Conservation (phyloP, 2,113 vertebrate species). For the Brachypodius melanocephalos region DNA sequence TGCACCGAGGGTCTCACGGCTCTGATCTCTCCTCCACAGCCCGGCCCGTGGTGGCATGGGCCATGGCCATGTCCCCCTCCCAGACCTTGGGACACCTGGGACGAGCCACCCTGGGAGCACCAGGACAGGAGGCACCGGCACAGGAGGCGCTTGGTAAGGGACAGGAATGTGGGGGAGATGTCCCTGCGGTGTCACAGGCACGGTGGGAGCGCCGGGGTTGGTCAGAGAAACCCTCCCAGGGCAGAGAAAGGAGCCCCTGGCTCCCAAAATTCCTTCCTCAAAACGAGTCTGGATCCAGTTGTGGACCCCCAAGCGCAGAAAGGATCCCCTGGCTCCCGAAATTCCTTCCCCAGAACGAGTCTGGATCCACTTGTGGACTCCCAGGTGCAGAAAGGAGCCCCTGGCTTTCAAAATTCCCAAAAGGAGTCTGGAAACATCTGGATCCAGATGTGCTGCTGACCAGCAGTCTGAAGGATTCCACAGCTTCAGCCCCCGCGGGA, state of each 20-base stretch:
- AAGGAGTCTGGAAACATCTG: neutral
- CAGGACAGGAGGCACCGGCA: accelerated
- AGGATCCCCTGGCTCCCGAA: neutral
- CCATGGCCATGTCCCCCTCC: accelerated
- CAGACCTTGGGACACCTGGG: accelerated
- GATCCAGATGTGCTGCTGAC: neutral
- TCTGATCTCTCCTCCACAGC: neutral
- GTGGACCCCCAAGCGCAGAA: neutral
- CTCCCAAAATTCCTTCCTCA: neutral
- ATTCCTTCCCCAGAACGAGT: neutral
- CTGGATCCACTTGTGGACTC: neutral
- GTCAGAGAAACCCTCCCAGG: neutral
- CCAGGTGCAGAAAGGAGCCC: neutral
- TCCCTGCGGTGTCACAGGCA: neutral
- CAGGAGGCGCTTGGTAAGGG: neutral
- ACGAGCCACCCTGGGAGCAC: accelerated
- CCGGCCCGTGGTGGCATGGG: accelerated
- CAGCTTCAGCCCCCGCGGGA: accelerated
- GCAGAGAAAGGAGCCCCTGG: neutral
- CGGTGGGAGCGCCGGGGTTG: accelerated
- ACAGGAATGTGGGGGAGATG: accelerated
- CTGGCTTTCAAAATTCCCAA: neutral
- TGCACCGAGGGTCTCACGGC: no score
- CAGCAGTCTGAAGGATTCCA: neutral
- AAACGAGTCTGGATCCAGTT: neutral